Base-by-base conservation (phyloP, 2,797 vertebrate genomes). In the Melanotaenia boesemani region DNA sequence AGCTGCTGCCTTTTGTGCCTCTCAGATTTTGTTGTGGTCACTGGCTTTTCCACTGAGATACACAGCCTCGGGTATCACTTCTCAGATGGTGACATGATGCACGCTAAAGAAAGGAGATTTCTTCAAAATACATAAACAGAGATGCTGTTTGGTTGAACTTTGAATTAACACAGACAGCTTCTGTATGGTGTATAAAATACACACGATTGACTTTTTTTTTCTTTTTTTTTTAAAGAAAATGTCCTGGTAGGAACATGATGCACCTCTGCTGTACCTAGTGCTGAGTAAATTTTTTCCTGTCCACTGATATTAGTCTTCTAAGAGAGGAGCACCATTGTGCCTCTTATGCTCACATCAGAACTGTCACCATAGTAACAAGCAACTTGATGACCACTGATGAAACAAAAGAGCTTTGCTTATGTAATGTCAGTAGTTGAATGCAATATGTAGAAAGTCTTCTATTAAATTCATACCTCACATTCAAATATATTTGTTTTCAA, bases 361-460 rank as follows among this genome's bases (percentile, higher is more conserved):
- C 54, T 1, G 82, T 91, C 77, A 83, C 92, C 88, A 89, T 77
- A 74, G 86, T 82, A 91, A 92, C 91, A 80, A n/a, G 48, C 41
- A 48, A 74, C 67, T 64, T 36, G 70, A 79, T 83, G 79, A 80
- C 81, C 64, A 67, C 1, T 55, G 67, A 9, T 30, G 26, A 80
- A 63, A 63, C 34, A 60, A 39, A 46, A 1, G 30, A 55, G 65
- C 55, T 81, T 28, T 52, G 12, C 30, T 70, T 70, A 57, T n/a
- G 46, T 66, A 18, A 64, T 65, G 56, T 36, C 78, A 15, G 13
- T 9, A n/a, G 6, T 3, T 24, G 30, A 74, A 28, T 18, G 37
- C 18, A 30, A 22, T 36, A 10, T 4, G 8, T 67, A 34, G 16
- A 16, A 58, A 5, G 5, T 2, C 69, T 12, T 59, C 30, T 46